A percentile compares a stretch with the other conserved stretches of the same genome.
Evolutionary conservation across 2,113 vertebrate genomes (phyloP).

Genomic region (Diglossa brunneiventris): DNA sequence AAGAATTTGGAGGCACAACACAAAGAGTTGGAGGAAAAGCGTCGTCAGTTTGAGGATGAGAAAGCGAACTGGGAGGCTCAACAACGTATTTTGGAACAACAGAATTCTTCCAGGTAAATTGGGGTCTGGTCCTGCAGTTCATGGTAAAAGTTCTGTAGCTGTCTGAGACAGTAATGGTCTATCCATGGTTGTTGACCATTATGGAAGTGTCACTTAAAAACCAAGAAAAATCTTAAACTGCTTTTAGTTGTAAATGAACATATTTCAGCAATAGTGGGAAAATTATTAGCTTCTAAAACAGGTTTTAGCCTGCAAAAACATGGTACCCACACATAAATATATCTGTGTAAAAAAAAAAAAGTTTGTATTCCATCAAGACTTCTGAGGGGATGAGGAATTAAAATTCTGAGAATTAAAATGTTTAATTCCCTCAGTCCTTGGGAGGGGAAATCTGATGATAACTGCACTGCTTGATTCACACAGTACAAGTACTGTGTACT

Average conservation of each 20-base stretch:
- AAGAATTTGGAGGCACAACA: constrained; percentile 98
- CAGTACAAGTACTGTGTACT: not conserved
- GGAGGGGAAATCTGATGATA: not conserved
- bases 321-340: not conserved
- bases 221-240: not conserved
- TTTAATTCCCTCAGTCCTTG: not conserved
- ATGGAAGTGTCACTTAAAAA: not conserved
- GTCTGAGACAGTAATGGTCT: not conserved
- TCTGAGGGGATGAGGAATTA: not conserved
- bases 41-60: constrained; percentile 94
- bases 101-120: constrained; percentile 90
- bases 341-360: not conserved
- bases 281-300: not conserved
- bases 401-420: not conserved
- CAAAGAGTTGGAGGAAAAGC: constrained; percentile 95
- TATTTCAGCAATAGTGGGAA: not conserved
- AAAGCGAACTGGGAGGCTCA: constrained; percentile 92
- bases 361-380: not conserved
- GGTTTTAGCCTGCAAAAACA: not conserved
- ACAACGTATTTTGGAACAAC: constrained; percentile 93
- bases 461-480: not conserved
- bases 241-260: not conserved
- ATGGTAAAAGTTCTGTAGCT: not conserved
- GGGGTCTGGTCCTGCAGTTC: not conserved
- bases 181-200: not conserved